Evolutionary conservation across 2,888 invertebrate genomes (phyloP), one percentile per base, ranked within the genome.

Genomic region (Ophioninae sp.): DNA sequence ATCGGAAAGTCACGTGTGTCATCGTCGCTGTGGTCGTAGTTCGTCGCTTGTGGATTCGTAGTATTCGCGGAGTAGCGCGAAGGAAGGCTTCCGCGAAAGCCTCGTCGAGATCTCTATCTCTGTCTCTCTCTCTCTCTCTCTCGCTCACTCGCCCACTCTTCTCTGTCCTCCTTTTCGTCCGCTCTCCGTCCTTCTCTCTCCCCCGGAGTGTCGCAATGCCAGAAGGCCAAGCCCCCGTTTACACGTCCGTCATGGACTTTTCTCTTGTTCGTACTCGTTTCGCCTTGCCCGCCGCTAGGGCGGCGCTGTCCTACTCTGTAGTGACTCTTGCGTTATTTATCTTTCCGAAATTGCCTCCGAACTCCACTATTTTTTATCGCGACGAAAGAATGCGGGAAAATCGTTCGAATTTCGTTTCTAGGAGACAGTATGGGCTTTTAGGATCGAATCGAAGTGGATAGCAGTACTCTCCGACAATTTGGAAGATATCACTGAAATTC

Each of bases 181-280:
- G 17, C 17, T 51, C 51, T 51, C 51, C 51, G 13, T 51, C 51
- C 51, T 51, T 13, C 41, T 41, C 6, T 17, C 51, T 30, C 30
- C 30, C 30, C 30, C 68, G 72, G 80, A 88, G 89, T 92, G 91
- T 92, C 90, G 92, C 91, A 92, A 91, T 89, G 90, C 90, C 89
- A 92, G 91, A 92, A 92, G 91, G 91, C 91, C 92, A 91, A 91
- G 90, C 91, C 90, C 90, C 90, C 90, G 88, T 90, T 90, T 91
- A 89, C 86, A 90, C 89, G 89, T 88, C 88, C 88, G 82, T 85
- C 84, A 83, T 81, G 86, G 79, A 64, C 86, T 84, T 84, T 74
- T 86, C 84, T 86, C 85, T 86, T 78, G 79, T 76, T 85, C 77
- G 77, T 82, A 61, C 81, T 85, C 78, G 82, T 84, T 68, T 73